Evolutionary conservation across 2,888 invertebrate genomes (phyloP).

Genomic region (Tachina fera): DNA sequence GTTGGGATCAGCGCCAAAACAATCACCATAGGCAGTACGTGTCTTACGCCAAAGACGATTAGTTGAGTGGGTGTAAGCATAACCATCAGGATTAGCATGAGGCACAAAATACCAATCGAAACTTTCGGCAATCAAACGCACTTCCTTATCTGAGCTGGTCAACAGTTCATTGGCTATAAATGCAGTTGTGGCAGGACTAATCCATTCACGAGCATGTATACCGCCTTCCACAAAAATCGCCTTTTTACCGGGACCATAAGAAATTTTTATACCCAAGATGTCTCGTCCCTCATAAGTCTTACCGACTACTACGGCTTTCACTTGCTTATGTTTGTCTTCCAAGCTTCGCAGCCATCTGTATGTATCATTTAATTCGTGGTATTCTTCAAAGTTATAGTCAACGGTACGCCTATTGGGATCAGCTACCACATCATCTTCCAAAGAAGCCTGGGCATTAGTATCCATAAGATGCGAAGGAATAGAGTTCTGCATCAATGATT

Average conservation of each 20-base stretch:
- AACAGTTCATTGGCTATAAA: constrained; percentile 86
- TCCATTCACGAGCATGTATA: constrained; percentile 91
- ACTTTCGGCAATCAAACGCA: constrained; percentile 83
- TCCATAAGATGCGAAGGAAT: constrained; percentile 83
- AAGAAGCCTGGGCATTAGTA: constrained; percentile 83
- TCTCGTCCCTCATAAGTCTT: constrained; percentile 85
- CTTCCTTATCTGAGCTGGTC: constrained; percentile 77
- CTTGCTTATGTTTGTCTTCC: constrained; percentile 82
- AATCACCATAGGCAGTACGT: constrained; percentile 84
- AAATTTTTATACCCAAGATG: constrained; percentile 85
- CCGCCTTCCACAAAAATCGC: constrained; percentile 86
- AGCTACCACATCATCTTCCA: constrained; percentile 75
- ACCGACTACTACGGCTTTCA: constrained; percentile 84
- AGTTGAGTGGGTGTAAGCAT: constrained; percentile 85
- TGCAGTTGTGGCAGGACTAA: constrained; percentile 86
- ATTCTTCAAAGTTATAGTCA: constrained; percentile 78
- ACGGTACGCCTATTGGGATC: constrained; percentile 66
- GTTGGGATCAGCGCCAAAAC: constrained; percentile 89
- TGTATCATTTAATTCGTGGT: constrained; percentile 83
- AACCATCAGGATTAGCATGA: constrained; percentile 91
- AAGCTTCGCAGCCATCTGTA: constrained; percentile 84
- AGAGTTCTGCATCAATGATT: constrained; percentile 79
- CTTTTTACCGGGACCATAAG: constrained; percentile 80
- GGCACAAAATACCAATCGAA: constrained; percentile 91
- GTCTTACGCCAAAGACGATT: constrained; percentile 88